Conservation (phyloP, 2,888 invertebrate species). For the Yponomeuta cagnagella region DNA sequence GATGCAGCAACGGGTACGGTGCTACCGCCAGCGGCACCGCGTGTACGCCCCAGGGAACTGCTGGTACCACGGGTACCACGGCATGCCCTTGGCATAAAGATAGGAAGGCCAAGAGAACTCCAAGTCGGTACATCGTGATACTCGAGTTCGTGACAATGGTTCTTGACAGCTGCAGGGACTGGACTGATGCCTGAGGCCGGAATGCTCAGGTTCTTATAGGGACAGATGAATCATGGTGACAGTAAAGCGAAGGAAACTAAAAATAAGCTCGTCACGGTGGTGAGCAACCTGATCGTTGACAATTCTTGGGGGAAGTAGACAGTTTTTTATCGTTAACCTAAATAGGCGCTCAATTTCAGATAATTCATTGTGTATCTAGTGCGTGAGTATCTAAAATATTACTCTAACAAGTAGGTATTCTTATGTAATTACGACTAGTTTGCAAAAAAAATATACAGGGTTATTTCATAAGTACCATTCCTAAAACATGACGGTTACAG, state of each 20-base stretch:
- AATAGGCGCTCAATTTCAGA: neutral
- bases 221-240: constrained; percentile 49
- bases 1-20: constrained; percentile 26
- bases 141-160: constrained; percentile 17
- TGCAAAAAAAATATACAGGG: too few species aligned
- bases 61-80: constrained; percentile 39
- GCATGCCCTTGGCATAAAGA: constrained; percentile 44
- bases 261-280: constrained; percentile 51
- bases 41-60: constrained; percentile 28
- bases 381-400: too few species aligned
- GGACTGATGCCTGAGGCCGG: constrained; percentile 36
- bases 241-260: constrained; percentile 37
- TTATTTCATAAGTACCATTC: too few species aligned
- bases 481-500: too few species aligned
- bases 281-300: constrained; percentile 35
- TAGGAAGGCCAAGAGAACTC: constrained; percentile 38
- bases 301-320: neutral
- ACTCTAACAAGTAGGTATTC: too few species aligned
- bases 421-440: too few species aligned
- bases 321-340: neutral
- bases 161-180: constrained; percentile 20
- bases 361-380: neutral
- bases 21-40: constrained; percentile 34
- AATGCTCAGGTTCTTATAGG: constrained; percentile 51
- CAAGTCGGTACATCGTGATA: constrained; percentile 43